Evolutionary conservation across 2,888 invertebrate species (phyloP).

Genomic region (Biston betularia): DNA sequence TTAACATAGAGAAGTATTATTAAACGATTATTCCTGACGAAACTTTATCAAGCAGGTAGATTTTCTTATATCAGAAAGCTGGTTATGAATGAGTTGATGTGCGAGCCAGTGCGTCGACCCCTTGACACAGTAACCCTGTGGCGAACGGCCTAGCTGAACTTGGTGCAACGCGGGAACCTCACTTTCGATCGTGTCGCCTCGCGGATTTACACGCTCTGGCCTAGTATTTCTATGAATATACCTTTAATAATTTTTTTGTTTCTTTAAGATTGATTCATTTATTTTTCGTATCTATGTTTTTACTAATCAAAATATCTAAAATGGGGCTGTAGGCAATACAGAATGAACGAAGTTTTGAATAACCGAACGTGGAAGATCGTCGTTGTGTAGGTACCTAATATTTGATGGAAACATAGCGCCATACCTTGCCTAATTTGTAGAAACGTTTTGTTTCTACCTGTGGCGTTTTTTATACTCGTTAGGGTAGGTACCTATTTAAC

Average conservation of each 20-base stretch:
- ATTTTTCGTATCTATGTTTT: conserved; percentile 1
- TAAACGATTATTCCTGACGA: not conserved
- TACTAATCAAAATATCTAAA: not conserved
- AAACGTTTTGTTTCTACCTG: no score
- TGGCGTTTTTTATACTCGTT: no score
- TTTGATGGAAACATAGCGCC: no score
- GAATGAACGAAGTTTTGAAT: no score
- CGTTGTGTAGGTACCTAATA: no score
- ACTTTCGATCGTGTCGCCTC: conserved; percentile 66
- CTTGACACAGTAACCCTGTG: conserved; percentile 74
- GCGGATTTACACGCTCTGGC: conserved; percentile 65
- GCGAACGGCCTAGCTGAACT: conserved; percentile 58
- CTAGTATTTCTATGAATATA: conserved; percentile 50
- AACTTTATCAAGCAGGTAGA: conserved; percentile 19
- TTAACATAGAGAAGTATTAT: not conserved
- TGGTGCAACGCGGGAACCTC: conserved; percentile 69
- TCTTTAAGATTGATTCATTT: conserved; percentile 12
- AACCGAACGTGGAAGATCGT: no score
- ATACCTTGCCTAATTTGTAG: no score
- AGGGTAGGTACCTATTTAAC: no score
- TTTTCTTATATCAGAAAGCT: conserved; percentile 43
- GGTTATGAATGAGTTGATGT: conserved; percentile 47
- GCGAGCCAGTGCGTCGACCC: conserved; percentile 58
- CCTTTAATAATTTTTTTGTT: conserved; percentile 19
- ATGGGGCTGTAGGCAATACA: no score